A percentile compares a stretch with the other conserved stretches of the same genome.
Conservation (phyloP, 2,888 invertebrate genomes). For the Octonoba sinensis region DNA sequence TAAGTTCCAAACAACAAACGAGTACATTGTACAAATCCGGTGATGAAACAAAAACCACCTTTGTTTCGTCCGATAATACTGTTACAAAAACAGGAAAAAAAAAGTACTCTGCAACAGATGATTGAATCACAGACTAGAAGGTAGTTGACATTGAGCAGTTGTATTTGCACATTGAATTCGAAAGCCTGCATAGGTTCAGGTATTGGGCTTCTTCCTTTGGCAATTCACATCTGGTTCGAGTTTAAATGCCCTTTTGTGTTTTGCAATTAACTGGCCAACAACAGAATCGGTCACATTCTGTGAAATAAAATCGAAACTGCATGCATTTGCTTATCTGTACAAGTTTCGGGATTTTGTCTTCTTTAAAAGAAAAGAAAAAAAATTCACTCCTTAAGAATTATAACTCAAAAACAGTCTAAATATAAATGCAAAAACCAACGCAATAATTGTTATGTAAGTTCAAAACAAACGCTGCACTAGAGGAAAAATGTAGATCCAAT, state of each 20-base stretch:
- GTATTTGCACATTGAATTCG: conserved; percentile 60
- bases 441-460: too few species aligned
- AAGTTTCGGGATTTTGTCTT: too few species aligned
- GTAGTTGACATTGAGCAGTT: conserved; percentile 63
- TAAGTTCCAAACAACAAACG: conserved; percentile 54
- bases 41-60: conserved; percentile 64
- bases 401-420: too few species aligned
- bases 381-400: too few species aligned
- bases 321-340: background rate
- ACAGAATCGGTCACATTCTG: conserved; percentile 12
- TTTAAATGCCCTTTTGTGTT: conserved; percentile 46
- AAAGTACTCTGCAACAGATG: conserved; percentile 60
- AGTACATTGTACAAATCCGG: conserved; percentile 60
- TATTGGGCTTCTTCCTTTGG: conserved; percentile 44
- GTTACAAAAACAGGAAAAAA: conserved; percentile 57
- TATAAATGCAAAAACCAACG: too few species aligned
- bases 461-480: too few species aligned
- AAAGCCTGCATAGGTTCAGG: conserved; percentile 39
- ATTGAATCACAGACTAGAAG: conserved; percentile 65
- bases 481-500: too few species aligned
- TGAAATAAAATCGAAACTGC: background rate
- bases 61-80: conserved; percentile 63
- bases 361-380: too few species aligned
- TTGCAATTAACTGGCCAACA: conserved; percentile 52
- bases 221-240: conserved; percentile 21